Conservation (phyloP, 2,888 invertebrate species). For the Odontocolon sp. region DNA sequence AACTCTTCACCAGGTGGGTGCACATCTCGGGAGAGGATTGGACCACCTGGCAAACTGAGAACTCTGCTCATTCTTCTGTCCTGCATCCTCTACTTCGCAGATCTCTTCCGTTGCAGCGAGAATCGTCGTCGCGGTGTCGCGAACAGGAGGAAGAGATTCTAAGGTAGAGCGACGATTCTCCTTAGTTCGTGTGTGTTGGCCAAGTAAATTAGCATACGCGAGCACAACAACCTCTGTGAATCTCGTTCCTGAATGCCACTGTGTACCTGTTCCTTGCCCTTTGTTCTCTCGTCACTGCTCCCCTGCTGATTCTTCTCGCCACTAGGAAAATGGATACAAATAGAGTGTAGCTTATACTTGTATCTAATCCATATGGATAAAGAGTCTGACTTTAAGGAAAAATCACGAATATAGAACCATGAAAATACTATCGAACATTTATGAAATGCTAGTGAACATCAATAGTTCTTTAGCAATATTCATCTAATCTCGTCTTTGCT, state of each 20-base stretch:
- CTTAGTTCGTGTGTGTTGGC: constrained; percentile 21
- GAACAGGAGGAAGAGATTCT: constrained; percentile 32
- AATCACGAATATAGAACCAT: no score
- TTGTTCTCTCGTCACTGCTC: constrained; percentile 13
- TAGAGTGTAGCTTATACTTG: no score
- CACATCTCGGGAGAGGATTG: constrained; percentile 58
- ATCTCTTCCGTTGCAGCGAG: constrained; percentile 68
- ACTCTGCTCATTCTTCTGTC: constrained; percentile 74
- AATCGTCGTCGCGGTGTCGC: constrained; percentile 30
- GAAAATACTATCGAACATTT: no score
- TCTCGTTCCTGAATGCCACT: constrained; percentile 16
- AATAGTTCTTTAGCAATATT: no score
- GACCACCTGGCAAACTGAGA: constrained; percentile 74
- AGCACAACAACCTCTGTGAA: constrained; percentile 30
- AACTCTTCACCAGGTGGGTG: constrained; percentile 58
- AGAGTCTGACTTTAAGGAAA: no score
- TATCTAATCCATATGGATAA: no score
- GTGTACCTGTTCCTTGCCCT: constrained; percentile 20
- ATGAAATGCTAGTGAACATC: no score
- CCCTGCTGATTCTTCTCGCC: constrained; percentile 2
- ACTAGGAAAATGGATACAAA: not conserved
- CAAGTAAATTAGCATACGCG: constrained; percentile 50
- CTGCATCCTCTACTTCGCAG: constrained; percentile 51
- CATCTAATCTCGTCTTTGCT: no score
- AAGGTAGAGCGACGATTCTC: constrained; percentile 25